Conservation (phyloP, 92 coral and sea anemone genomes). For the Phenganax subtilis region DNA sequence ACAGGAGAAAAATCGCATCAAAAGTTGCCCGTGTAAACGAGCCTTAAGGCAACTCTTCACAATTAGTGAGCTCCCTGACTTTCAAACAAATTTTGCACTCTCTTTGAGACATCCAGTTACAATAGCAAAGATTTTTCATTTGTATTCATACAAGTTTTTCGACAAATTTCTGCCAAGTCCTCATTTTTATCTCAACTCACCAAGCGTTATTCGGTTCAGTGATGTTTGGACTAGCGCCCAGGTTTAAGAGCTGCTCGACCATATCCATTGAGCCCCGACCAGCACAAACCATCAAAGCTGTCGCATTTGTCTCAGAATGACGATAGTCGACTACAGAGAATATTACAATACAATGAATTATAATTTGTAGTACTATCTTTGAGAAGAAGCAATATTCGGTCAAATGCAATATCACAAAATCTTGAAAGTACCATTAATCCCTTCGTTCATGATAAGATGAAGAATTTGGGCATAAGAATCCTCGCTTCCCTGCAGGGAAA, state of each 20-base stretch:
- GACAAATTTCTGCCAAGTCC: not conserved
- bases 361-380: too few relatives aligned
- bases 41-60: too few relatives aligned
- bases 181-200: slow-evolving; percentile 39
- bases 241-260: slow-evolving; percentile 79
- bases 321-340: slow-evolving; percentile 72
- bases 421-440: slow-evolving; percentile 65
- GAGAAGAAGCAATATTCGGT: not conserved
- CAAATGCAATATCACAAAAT: not conserved
- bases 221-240: slow-evolving; percentile 92
- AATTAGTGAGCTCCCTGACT: too few relatives aligned
- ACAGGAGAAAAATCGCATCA: not conserved
- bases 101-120: too few relatives aligned
- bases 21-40: too few relatives aligned
- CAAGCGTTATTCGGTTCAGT: slow-evolving; percentile 92
- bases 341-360: too few relatives aligned
- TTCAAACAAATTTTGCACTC: too few relatives aligned
- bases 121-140: too few relatives aligned
- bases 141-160: not conserved
- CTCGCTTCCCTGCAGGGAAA: slow-evolving; percentile 65
- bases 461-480: slow-evolving; percentile 96
- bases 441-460: slow-evolving; percentile 84
- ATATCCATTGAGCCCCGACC: slow-evolving; percentile 92
- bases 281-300: slow-evolving; percentile 94
- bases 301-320: slow-evolving; percentile 95